phyloP scores from a whole-genome alignment of 2,797 vertebrate genomes.

The Lepilemur ruficaudatus region DNA sequence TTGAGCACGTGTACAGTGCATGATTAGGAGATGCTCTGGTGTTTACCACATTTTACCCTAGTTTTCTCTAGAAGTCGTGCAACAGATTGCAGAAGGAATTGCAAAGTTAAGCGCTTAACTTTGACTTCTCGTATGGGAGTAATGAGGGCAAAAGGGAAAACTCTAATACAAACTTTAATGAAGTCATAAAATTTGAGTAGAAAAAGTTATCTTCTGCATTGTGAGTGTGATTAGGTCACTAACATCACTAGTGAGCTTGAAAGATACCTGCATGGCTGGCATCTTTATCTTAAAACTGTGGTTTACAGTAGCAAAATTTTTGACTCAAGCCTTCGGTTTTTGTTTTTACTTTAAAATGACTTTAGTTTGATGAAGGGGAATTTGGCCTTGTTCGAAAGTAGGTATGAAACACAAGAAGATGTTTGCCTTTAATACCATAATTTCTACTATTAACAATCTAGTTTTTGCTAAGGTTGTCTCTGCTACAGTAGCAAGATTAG shows the following conservation, averaged over 20 bases:
- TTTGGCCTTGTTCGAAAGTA: background rate
- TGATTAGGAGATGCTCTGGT: background rate
- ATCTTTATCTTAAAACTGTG: slow-evolving; percentile 49
- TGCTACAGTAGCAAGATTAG: slow-evolving; percentile 32
- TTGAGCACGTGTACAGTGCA: slow-evolving; percentile 24
- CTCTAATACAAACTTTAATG: background rate
- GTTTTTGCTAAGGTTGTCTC: slow-evolving; percentile 25
- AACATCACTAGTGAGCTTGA: background rate
- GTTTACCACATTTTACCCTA: background rate
- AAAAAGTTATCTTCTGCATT: background rate
- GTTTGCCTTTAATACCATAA: background rate
- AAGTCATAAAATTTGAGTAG: background rate
- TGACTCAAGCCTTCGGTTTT: background rate
- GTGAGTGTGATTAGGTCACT: background rate
- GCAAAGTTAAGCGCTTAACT: slow-evolving; percentile 30
- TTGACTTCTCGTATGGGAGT: background rate
- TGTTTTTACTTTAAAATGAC: slow-evolving; percentile 34
- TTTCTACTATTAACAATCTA: background rate
- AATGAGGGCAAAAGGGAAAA: background rate
- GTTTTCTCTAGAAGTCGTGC: background rate
- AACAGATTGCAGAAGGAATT: background rate
- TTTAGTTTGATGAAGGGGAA: background rate
- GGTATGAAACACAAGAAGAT: slow-evolving; percentile 16
- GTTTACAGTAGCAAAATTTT: background rate
- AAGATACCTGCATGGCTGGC: background rate